Conservation (phyloP, 2,888 invertebrate species). For the Micoletzkya japonica region DNA sequence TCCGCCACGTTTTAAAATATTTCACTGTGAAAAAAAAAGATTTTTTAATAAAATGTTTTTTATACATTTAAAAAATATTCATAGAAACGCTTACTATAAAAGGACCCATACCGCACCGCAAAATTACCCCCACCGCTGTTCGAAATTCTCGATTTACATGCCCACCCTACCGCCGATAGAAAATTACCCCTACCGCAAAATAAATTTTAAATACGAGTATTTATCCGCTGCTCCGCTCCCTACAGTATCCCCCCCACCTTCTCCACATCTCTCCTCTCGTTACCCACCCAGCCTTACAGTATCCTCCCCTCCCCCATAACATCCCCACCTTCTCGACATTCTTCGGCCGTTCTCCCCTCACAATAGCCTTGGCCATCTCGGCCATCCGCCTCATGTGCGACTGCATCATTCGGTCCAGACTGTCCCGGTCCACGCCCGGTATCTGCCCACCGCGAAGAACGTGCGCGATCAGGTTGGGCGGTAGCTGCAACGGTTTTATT, state of each 20-base stretch:
- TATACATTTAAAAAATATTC: too few species aligned
- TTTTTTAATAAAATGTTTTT: too few species aligned
- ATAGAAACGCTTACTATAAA: too few species aligned
- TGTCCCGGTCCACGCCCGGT: constrained; percentile 56
- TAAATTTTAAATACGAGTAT: too few species aligned
- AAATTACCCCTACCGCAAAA: neutral
- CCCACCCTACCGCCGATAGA: neutral
- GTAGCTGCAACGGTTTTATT: constrained; percentile 38
- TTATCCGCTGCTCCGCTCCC: neutral
- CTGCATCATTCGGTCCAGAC: constrained; percentile 51
- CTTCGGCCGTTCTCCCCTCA: constrained; percentile 29
- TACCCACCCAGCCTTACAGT: too few species aligned
- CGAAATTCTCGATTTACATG: neutral
- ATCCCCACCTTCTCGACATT: constrained; percentile 22
- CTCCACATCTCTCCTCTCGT: too few species aligned
- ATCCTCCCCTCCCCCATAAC: neutral
- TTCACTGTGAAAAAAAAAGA: too few species aligned
- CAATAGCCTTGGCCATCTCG: constrained; percentile 49
- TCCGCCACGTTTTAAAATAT: too few species aligned
- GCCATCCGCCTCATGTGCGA: constrained; percentile 55
- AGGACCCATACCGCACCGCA: too few species aligned
- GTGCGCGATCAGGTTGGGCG: constrained; percentile 55
- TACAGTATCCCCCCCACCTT: neutral
- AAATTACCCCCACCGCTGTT: too few species aligned
- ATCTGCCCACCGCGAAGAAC: constrained; percentile 60